Evolutionary conservation across 2,888 invertebrate genomes (phyloP).

Genomic region (Drosophila longiperda): DNA sequence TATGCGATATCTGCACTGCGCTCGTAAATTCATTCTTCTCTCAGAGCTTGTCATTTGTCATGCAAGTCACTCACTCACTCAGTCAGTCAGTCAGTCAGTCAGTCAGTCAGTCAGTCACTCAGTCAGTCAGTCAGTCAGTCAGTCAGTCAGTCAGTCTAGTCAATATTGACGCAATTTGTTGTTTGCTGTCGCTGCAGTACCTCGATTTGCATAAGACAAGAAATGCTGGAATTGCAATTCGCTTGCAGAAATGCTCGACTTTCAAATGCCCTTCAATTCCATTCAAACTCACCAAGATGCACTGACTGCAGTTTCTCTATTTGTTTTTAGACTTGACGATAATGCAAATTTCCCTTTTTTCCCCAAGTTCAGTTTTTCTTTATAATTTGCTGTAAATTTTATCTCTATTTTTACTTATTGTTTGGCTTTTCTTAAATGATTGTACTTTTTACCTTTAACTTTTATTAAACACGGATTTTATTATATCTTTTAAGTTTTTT

Average conservation of each 20-base stretch:
- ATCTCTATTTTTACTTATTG: neutral
- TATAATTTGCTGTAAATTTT: neutral
- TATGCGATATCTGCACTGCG: constrained; percentile 75
- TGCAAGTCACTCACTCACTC: constrained; percentile 56
- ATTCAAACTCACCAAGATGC: neutral
- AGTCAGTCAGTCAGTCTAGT: constrained; percentile 45
- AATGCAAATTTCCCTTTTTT: too few relatives aligned
- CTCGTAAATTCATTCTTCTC: constrained; percentile 69
- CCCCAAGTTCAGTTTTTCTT: neutral
- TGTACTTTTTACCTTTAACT: neutral
- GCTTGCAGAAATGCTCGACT: constrained; percentile 8
- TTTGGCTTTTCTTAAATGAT: neutral
- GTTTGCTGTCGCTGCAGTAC: constrained; percentile 32
- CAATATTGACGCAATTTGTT: constrained; percentile 36
- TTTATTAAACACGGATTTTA: too few relatives aligned
- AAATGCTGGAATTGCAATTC: constrained; percentile 18
- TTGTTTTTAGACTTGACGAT: too few relatives aligned
- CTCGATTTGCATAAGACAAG: constrained; percentile 68
- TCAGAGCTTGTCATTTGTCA: constrained; percentile 57
- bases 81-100: constrained; percentile 41
- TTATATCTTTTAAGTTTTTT: neutral
- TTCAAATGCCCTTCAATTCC: constrained; percentile 17
- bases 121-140: constrained; percentile 36
- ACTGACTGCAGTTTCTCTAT: neutral
- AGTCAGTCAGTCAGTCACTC: constrained; percentile 22